Conservation (phyloP, 2,888 invertebrate species). For the Strigamia maritima region DNA sequence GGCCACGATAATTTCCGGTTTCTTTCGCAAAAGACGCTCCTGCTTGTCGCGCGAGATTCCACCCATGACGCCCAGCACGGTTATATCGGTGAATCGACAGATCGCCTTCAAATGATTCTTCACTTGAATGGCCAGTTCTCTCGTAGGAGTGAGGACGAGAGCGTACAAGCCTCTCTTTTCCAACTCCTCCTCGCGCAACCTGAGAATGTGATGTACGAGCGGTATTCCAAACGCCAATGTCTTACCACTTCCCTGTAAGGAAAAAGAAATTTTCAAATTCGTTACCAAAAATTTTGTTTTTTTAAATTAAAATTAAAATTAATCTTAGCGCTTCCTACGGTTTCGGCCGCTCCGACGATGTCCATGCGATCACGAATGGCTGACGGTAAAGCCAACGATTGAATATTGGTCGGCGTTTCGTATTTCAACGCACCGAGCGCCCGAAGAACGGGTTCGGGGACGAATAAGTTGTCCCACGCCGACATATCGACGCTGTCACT, state of each 20-base stretch:
- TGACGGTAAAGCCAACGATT: slow-evolving; percentile 72
- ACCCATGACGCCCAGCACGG: slow-evolving; percentile 79
- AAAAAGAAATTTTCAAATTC: slow-evolving; percentile 18
- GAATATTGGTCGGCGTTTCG: slow-evolving; percentile 81
- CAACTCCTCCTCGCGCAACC: slow-evolving; percentile 54
- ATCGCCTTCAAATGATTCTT: slow-evolving; percentile 75
- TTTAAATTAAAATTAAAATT: no score
- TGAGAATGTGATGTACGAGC: slow-evolving; percentile 78
- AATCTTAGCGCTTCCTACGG: no score
- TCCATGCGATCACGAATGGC: slow-evolving; percentile 84
- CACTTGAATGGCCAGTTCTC: slow-evolving; percentile 94
- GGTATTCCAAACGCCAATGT: slow-evolving; percentile 97
- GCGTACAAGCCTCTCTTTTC: not conserved
- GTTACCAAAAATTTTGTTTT: not conserved
- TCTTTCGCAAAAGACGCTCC: slow-evolving; percentile 72
- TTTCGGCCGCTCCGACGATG: slow-evolving; percentile 97
- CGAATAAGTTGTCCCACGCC: slow-evolving; percentile 55
- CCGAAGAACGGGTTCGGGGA: slow-evolving; percentile 66
- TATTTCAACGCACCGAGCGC: slow-evolving; percentile 75
- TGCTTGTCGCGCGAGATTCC: slow-evolving; percentile 94
- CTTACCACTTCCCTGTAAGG: slow-evolving; percentile 82
- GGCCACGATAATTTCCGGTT: slow-evolving; percentile 92
- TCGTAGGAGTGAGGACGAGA: slow-evolving; percentile 87
- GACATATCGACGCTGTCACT: slow-evolving; percentile 43
- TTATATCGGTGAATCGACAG: slow-evolving; percentile 74